phyloP scores from a whole-genome alignment of 2,888 invertebrate genomes.

The Drosophila longiperda region DNA sequence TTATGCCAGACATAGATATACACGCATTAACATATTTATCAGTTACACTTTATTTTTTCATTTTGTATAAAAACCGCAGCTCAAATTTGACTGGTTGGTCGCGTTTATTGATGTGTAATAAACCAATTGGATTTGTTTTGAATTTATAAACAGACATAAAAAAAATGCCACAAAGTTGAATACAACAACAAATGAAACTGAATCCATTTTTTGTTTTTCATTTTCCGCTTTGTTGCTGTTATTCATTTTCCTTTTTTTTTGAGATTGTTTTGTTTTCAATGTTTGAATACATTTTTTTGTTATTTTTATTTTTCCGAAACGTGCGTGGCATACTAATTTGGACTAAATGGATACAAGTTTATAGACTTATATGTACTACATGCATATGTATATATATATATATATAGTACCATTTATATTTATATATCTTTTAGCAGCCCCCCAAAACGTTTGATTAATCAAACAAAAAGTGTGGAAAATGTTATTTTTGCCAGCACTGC shows the following conservation, averaged over 20 bases:
- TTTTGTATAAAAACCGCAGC: slow-evolving; percentile 50
- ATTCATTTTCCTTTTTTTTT: slow-evolving; percentile 28
- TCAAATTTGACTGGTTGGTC: slow-evolving; percentile 63
- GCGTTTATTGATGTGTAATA: slow-evolving; percentile 80
- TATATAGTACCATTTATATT: slow-evolving; percentile 9
- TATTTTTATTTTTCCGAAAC: slow-evolving; percentile 48
- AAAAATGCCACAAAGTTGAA: slow-evolving; percentile 16
- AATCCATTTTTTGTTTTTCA: slow-evolving; percentile 65
- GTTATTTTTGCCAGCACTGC: slow-evolving; percentile 75
- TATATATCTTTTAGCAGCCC: slow-evolving; percentile 2
- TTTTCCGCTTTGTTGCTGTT: slow-evolving; percentile 55
- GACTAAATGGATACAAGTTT: slow-evolving; percentile 61
- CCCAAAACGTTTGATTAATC: slow-evolving; percentile 68
- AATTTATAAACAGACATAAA: slow-evolving; percentile 81
- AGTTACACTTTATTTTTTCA: slow-evolving; percentile 26
- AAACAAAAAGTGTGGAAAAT: slow-evolving; percentile 80
- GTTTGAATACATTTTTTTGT: slow-evolving; percentile 22
- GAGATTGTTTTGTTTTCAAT: slow-evolving; percentile 34
- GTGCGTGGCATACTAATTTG: slow-evolving; percentile 78
- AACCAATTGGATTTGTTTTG: slow-evolving; percentile 83
- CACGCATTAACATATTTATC: slow-evolving; percentile 31
- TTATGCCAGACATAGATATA: slow-evolving; percentile 42
- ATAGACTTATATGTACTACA: slow-evolving; percentile 6
- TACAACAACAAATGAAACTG: slow-evolving; percentile 26
- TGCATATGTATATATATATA: slow-evolving; percentile 10